Percentiles rank a stretch among this genome's conserved stretches.
Conservation (phyloP, 2,888 invertebrate genomes). For the Conops quadrifasciatus region DNA sequence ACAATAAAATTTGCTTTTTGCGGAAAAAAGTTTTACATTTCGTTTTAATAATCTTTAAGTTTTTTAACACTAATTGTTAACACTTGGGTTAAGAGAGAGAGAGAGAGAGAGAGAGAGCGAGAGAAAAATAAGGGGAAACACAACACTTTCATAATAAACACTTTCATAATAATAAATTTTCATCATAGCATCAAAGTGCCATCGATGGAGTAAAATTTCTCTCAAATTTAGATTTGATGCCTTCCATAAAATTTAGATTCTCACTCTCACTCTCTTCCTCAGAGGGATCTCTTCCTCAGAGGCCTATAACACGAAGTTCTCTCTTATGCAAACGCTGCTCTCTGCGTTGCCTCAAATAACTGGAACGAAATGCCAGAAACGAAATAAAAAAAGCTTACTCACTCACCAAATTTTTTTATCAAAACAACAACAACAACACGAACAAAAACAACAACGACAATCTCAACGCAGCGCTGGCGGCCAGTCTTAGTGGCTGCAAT, state of each 20-base stretch:
- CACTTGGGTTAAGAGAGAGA: neutral
- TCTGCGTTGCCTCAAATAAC: neutral
- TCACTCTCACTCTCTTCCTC: neutral
- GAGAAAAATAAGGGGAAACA: neutral
- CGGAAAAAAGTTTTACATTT: no score
- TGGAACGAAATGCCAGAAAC: conserved; percentile 23
- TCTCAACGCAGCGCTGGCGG: neutral
- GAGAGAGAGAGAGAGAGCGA: neutral
- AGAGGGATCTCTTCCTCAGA: neutral
- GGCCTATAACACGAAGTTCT: neutral
- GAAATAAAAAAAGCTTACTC: neutral
- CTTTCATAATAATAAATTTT: no score
- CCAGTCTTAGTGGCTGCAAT: neutral
- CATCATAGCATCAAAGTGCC: neutral
- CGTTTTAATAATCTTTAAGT: no score
- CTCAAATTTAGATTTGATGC: neutral
- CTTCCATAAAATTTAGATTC: neutral
- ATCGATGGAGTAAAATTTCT: neutral
- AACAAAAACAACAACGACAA: neutral
- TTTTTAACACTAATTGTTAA: no score
- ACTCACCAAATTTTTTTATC: neutral
- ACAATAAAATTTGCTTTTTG: no score
- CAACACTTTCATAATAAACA: no score
- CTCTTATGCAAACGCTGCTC: neutral
- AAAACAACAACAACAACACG: conserved; percentile 1